Evolutionary conservation across 2,888 invertebrate genomes (phyloP), one percentile per base, ranked within the genome.

Genomic region (Mythimna ferrago): DNA sequence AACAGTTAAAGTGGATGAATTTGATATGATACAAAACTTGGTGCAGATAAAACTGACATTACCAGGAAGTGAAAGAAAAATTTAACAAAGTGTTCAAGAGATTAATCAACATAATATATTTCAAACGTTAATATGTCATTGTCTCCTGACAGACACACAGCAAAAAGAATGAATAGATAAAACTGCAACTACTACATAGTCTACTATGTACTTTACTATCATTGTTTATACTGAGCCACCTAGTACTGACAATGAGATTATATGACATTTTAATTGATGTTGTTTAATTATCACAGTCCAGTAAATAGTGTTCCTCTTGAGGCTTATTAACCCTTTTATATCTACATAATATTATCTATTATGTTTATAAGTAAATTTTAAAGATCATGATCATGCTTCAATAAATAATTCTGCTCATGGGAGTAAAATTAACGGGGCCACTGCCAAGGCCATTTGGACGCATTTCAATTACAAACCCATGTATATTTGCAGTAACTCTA

Each of bases 221-320:
- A 76, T 77, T 81, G 84, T 84, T 78, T 81, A 75, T 66, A 66
- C 56, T 69, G 64, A 44, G 65, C 32, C 1, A 48, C 63, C 48
- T 61, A 65, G 51, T 57, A 73, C 65, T 72, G 48, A 61, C 67
- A 83, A 75, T 73, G 68, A 79, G 75, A 73, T 75, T 67, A 73
- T 72, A 41, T 76, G 74, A 76, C 81, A 71, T 78, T 76, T 80
- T 84, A 82, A 86, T 84, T 84, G 77, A 53, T 69, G 75, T 71
- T 76, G 73, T 73, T 63, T 62, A 75, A 66, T 78, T 86, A 79
- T 77, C 81, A 73, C 69, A 73, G 70, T 65, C 60, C 66, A 71
- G 61, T 75, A 58, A 71, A 85, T 75, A 68, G 57, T 73, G 68
- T 80, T 68, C 51, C 41, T 54, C 16, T n/a, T 66, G 56, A 64